A percentile compares a stretch with the other conserved stretches of the same genome.
Conservation (phyloP, 2,797 vertebrate species). For the Amphiprion clarkii region DNA sequence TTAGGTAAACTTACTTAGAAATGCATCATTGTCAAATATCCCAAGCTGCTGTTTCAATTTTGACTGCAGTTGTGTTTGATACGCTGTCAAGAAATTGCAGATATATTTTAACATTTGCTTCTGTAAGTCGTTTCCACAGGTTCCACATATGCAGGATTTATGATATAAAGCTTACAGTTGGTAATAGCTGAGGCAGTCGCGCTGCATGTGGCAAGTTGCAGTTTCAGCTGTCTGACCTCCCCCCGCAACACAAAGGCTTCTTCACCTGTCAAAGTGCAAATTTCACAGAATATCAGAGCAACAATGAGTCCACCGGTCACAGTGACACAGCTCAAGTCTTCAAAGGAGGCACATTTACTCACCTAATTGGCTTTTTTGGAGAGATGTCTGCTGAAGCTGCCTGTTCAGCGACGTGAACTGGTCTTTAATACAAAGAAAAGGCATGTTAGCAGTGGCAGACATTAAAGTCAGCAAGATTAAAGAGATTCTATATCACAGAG, state of each 20-base stretch:
- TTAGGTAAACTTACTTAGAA: conserved; percentile 43
- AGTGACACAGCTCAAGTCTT: background rate
- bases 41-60: conserved; percentile 46
- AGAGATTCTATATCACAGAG: background rate
- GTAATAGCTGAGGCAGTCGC: background rate
- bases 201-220: conserved; percentile 43
- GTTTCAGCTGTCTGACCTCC: conserved; percentile 24
- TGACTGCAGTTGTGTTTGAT: conserved; percentile 41
- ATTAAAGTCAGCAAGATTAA: background rate
- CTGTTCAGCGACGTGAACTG: background rate
- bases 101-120: background rate
- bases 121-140: background rate
- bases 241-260: conserved; percentile 35
- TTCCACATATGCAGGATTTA: background rate
- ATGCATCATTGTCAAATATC: conserved; percentile 31
- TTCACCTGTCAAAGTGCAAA: conserved; percentile 28
- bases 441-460: no score
- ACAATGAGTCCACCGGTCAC: background rate
- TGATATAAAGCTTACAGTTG: conserved; percentile 33
- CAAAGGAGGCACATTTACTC: background rate
- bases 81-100: conserved; percentile 44
- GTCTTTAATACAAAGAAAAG: conserved; percentile 14
- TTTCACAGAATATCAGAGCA: background rate
- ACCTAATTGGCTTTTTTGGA: conserved; percentile 21
- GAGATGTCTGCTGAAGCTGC: conserved; percentile 14